A percentile compares a stretch with the other conserved stretches of the same genome.
phyloP scores from a whole-genome alignment of 2,113 vertebrate species.

The Albula glossodonta region DNA sequence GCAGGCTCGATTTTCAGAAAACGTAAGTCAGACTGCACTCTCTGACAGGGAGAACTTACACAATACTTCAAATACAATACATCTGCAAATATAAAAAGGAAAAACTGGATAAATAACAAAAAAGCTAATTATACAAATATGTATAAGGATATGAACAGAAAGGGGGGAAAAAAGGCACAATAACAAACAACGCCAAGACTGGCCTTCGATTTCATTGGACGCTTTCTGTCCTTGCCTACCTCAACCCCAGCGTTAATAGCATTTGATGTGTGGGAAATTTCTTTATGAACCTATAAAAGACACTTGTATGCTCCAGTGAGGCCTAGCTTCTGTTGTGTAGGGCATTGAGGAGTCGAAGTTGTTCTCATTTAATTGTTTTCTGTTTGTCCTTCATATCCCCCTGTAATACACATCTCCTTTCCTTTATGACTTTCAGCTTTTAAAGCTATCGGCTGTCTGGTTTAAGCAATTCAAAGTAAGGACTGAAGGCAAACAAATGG shows the following conservation, averaged over 20 bases:
- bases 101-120: too few species aligned
- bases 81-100: too few species aligned
- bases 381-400: constrained; percentile 33
- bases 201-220: constrained; percentile 67
- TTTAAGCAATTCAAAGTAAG: constrained; percentile 16
- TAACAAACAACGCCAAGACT: constrained; percentile 54
- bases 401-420: constrained; percentile 28
- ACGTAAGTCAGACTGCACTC: too few species aligned
- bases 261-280: constrained; percentile 68
- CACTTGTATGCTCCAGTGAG: constrained; percentile 51
- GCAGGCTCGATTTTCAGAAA: too few species aligned
- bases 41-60: too few species aligned
- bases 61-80: too few species aligned
- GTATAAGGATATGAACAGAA: neutral
- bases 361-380: constrained; percentile 34
- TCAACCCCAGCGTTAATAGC: constrained; percentile 65
- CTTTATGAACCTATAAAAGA: constrained; percentile 69
- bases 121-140: too few species aligned
- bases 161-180: constrained; percentile 42
- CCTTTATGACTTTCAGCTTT: constrained; percentile 41
- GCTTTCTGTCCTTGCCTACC: constrained; percentile 61
- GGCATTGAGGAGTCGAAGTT: constrained; percentile 42
- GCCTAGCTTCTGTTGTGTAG: constrained; percentile 44
- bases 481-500: neutral
- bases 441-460: constrained; percentile 39